Evolutionary conservation across 2,113 vertebrate species (phyloP).

Genomic region (Plecturocebus donacophilus): DNA sequence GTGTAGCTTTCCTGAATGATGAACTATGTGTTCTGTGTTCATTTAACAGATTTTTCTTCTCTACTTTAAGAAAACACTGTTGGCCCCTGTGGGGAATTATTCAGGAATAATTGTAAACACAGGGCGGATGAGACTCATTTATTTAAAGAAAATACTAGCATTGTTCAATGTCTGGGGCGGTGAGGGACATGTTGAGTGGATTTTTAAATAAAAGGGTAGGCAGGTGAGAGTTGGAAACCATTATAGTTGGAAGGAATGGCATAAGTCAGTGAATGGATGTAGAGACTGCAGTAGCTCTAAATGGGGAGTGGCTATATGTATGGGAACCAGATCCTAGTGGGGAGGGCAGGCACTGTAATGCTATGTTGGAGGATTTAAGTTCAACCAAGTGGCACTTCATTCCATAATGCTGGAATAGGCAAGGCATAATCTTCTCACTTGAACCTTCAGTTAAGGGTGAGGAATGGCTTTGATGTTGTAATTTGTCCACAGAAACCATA

Average conservation of each 20-base stretch:
- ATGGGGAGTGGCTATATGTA: not conserved
- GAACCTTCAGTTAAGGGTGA: not conserved
- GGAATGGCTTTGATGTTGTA: not conserved
- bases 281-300: not conserved
- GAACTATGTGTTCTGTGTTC: not conserved
- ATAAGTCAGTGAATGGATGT: not conserved
- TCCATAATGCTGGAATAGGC: not conserved
- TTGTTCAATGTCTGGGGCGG: not conserved
- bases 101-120: not conserved
- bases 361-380: not conserved
- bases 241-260: not conserved
- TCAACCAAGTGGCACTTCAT: not conserved
- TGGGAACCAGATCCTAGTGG: not conserved
- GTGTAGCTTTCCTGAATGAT: not conserved
- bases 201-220: not conserved
- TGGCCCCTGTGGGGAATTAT: not conserved
- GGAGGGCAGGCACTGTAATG: not conserved
- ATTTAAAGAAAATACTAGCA: not conserved
- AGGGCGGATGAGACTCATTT: not conserved
- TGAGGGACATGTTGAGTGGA: not conserved
- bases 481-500: not conserved
- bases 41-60: slow-evolving; percentile 1
- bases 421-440: not conserved
- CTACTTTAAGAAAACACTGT: not conserved
- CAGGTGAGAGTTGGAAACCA: not conserved